A percentile compares a stretch with the other conserved stretches of the same genome.
phyloP scores from a whole-genome alignment of 2,113 vertebrate species.

The Eretmochelys imbricata region DNA sequence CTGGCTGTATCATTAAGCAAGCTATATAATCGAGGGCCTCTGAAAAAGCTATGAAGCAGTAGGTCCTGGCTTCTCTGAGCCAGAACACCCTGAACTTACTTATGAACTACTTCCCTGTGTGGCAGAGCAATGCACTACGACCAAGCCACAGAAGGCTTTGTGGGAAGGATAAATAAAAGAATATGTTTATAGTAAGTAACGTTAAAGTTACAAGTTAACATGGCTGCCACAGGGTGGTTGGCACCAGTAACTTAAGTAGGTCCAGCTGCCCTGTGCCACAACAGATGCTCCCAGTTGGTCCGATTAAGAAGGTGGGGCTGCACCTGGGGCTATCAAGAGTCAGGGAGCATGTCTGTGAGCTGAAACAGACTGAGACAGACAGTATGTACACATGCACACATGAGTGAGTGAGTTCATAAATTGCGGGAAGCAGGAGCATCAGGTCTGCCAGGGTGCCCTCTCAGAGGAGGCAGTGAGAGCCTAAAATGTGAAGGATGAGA shows the following conservation, averaged over 20 bases:
- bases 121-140: background rate
- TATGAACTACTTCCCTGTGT: background rate
- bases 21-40: background rate
- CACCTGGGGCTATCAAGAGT: background rate
- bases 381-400: no score
- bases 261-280: background rate
- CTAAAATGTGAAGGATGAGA: background rate
- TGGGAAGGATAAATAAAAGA: background rate
- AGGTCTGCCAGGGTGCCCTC: background rate
- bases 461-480: background rate
- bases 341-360: background rate
- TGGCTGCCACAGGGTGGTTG: background rate
- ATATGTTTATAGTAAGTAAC: background rate
- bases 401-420: background rate
- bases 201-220: background rate
- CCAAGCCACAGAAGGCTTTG: background rate
- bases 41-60: background rate
- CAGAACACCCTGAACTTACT: background rate
- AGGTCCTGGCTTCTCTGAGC: background rate
- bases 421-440: background rate
- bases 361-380: no score
- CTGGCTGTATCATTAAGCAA: background rate
- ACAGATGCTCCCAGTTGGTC: background rate
- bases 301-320: background rate
- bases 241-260: background rate